Percentiles rank a stretch among this genome's conserved stretches.
These are phyloP conservation scores for Circaetus cinerascens DNA, from an alignment of 2,113 vertebrate genomes.

Conservation along the genomic window DNA sequence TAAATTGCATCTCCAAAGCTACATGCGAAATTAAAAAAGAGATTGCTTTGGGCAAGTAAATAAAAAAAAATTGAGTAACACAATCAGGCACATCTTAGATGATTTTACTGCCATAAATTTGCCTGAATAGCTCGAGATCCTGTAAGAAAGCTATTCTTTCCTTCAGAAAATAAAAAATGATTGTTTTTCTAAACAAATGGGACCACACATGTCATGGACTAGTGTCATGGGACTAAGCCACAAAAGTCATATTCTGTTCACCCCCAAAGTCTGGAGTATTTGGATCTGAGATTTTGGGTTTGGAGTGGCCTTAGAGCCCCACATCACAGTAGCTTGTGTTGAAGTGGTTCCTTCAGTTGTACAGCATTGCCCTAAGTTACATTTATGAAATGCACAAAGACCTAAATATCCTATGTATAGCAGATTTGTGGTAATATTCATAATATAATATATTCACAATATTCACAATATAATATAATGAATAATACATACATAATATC, in stretches of 20 bases:
- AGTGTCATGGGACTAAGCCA: neutral
- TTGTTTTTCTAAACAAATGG: neutral
- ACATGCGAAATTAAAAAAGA: neutral
- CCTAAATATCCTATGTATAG: neutral
- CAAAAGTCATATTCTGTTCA: neutral
- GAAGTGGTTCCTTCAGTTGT: neutral
- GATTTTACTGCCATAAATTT: conserved; percentile 2
- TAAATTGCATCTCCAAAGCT: neutral
- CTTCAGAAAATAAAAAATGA: neutral
- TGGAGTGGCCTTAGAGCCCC: neutral
- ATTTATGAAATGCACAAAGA: neutral
- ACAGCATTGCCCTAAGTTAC: neutral
- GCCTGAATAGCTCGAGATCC: neutral
- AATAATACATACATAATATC: neutral
- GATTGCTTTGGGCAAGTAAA: conserved; percentile 22
- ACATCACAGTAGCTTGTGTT: neutral
- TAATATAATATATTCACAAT: neutral
- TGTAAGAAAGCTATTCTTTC: conserved; percentile 15
- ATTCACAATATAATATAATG: no score
- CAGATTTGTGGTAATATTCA: neutral
- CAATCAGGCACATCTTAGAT: neutral
- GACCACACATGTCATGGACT: neutral
- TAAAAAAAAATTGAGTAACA: neutral
- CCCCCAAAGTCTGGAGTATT: neutral
- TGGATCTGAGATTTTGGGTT: neutral